Evolutionary conservation across 2,888 invertebrate species (phyloP).

Genomic region (Tachina lurida): DNA sequence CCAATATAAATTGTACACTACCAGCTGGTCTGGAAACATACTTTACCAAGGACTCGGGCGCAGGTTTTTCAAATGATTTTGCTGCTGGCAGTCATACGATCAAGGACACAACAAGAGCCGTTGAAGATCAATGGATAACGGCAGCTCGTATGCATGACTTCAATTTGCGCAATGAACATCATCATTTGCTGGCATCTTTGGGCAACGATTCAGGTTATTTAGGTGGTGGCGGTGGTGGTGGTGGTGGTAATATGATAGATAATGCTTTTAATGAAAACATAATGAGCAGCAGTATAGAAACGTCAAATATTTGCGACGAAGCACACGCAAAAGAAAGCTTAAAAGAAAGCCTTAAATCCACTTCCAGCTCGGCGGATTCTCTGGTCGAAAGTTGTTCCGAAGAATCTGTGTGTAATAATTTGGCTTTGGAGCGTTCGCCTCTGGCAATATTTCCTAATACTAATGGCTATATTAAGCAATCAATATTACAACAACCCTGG

Average conservation of each 20-base stretch:
- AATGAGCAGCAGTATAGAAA: slow-evolving; percentile 24
- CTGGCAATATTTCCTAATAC: slow-evolving; percentile 50
- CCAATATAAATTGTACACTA: slow-evolving; percentile 78
- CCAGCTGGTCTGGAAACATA: slow-evolving; percentile 79
- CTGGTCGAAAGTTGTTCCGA: slow-evolving; percentile 66
- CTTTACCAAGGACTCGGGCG: slow-evolving; percentile 74
- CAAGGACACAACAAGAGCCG: slow-evolving; percentile 42
- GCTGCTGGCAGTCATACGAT: slow-evolving; percentile 7
- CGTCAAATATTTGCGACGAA: slow-evolving; percentile 19
- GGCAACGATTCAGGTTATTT: slow-evolving; percentile 74
- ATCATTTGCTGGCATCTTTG: slow-evolving; percentile 73
- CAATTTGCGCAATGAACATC: slow-evolving; percentile 74
- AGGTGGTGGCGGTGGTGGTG: slow-evolving; percentile 67
- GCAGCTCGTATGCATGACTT: slow-evolving; percentile 72
- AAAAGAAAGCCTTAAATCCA: slow-evolving; percentile 32
- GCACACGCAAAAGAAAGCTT: background rate
- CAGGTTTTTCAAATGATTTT: slow-evolving; percentile 41
- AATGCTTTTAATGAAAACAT: slow-evolving; percentile 30
- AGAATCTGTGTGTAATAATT: slow-evolving; percentile 37
- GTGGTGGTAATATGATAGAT: slow-evolving; percentile 29
- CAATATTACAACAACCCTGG: slow-evolving; percentile 64
- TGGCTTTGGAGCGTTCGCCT: slow-evolving; percentile 2
- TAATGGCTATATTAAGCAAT: slow-evolving; percentile 68
- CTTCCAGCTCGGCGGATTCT: slow-evolving; percentile 64
- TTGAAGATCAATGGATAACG: slow-evolving; percentile 66